phyloP scores from a whole-genome alignment of 2,888 invertebrate species.

The Thyatira batis region DNA sequence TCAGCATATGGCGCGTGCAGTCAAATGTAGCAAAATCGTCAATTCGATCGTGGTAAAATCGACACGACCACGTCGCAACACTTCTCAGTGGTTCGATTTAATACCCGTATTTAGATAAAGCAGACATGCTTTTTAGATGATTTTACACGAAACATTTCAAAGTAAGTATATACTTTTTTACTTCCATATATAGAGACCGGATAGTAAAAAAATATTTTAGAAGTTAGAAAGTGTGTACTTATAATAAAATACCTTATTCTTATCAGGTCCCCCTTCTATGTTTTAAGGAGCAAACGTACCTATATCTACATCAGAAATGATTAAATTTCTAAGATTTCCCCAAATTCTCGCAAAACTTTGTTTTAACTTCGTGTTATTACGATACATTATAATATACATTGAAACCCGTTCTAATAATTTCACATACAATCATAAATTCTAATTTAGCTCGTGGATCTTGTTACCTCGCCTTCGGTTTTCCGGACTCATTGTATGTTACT shows the following conservation, averaged over 20 bases:
- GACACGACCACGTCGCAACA: constrained; percentile 49
- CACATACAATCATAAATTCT: constrained; percentile 82
- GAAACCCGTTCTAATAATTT: constrained; percentile 77
- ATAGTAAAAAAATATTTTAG: too few species aligned
- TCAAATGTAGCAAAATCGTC: constrained; percentile 64
- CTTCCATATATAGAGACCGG: too few species aligned
- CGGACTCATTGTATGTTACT: constrained; percentile 75
- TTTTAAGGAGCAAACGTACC: too few species aligned
- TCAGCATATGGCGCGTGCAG: constrained; percentile 63
- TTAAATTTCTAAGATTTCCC: constrained; percentile 54
- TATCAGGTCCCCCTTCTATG: too few species aligned
- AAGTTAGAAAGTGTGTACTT: too few species aligned
- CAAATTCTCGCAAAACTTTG: constrained; percentile 54
- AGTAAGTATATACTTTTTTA: too few species aligned
- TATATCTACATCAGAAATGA: constrained; percentile 45
- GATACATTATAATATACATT: constrained; percentile 62
- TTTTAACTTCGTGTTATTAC: constrained; percentile 52
- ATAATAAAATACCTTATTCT: too few species aligned
- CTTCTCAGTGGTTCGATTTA: constrained; percentile 21
- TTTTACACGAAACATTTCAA: too few species aligned
- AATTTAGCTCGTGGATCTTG: constrained; percentile 78
- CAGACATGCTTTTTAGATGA: background rate
- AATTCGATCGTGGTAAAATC: constrained; percentile 58
- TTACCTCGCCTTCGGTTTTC: constrained; percentile 73
- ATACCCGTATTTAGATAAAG: background rate